phyloP scores from a whole-genome alignment of 2,113 vertebrate species.

The Ploceus nigricollis region DNA sequence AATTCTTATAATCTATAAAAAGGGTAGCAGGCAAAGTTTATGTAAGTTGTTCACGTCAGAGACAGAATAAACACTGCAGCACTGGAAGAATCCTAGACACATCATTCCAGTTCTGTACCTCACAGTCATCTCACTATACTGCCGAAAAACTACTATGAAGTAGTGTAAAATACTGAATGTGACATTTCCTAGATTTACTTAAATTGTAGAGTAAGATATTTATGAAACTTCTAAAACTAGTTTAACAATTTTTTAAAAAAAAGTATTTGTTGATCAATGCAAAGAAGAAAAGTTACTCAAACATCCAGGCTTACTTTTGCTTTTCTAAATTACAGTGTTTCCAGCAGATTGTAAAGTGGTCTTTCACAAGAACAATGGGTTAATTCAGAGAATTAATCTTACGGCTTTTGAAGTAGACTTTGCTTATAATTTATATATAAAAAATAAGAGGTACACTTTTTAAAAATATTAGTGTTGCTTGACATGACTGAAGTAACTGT shows the following conservation, averaged over 20 bases:
- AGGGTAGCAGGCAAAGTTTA: neutral
- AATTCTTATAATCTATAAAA: neutral
- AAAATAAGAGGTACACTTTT: neutral
- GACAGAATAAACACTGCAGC: neutral
- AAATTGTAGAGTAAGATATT: neutral
- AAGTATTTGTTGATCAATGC: neutral
- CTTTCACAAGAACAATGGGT: neutral
- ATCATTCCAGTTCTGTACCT: neutral
- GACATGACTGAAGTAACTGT: neutral
- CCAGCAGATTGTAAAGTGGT: neutral
- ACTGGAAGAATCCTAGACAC: neutral
- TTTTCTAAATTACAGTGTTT: slow-evolving; percentile 3
- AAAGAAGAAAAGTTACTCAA: neutral
- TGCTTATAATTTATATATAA: neutral
- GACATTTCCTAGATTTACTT: neutral
- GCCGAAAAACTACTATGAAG: neutral
- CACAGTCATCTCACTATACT: neutral
- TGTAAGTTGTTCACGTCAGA: neutral
- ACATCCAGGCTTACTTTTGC: neutral
- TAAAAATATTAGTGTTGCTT: neutral
- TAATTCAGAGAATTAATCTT: neutral
- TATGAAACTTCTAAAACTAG: neutral
- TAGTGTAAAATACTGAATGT: neutral
- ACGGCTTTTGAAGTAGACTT: neutral
- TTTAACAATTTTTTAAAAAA: neutral